These are phyloP conservation scores for Hypotaenidia philippensis DNA, from an alignment of 2,797 vertebrate species.

Conservation along the genomic window DNA sequence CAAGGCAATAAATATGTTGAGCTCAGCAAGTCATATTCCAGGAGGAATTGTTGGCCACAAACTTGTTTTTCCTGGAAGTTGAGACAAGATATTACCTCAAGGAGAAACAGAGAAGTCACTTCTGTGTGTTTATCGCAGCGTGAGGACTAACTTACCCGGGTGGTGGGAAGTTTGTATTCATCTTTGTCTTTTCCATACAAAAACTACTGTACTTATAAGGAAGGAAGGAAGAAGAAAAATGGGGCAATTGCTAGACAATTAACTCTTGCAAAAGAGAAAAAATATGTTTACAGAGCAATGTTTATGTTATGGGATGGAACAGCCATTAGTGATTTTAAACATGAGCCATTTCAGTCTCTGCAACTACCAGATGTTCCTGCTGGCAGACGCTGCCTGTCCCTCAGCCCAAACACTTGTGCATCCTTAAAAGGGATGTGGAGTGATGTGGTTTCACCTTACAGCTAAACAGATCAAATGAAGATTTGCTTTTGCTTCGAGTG, in stretches of 20 bases:
- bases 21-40: background rate
- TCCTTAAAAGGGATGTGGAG: background rate
- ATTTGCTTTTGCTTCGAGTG: background rate
- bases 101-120: background rate
- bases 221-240: slow-evolving; percentile 19
- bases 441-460: background rate
- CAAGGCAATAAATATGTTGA: background rate
- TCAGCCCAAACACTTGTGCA: background rate
- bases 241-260: background rate
- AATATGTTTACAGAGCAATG: slow-evolving; percentile 18
- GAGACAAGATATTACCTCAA: background rate
- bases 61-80: background rate
- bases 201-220: background rate
- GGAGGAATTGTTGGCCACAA: background rate
- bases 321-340: slow-evolving; percentile 42
- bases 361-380: slow-evolving; percentile 13
- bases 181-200: background rate
- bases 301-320: slow-evolving; percentile 25
- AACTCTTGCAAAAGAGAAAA: slow-evolving; percentile 45
- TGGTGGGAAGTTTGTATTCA: background rate
- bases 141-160: background rate
- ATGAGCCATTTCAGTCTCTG: background rate
- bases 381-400: background rate
- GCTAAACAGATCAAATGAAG: background rate
- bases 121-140: background rate